These are phyloP conservation scores for Malurus melanocephalus DNA, from an alignment of 2,113 vertebrate species.

Conservation along the genomic window DNA sequence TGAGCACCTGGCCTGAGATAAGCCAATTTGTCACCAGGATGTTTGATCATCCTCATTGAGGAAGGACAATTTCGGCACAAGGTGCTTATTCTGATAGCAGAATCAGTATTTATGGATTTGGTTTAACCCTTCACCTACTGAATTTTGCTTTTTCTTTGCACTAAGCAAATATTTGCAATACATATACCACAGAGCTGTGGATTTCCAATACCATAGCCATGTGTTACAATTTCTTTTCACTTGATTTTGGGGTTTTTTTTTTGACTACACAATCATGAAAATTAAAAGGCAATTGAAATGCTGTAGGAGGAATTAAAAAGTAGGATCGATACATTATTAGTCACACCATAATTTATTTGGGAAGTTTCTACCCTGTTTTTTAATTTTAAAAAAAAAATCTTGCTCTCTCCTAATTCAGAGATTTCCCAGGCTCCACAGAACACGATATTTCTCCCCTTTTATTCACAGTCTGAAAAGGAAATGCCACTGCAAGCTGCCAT, in stretches of 20 bases:
- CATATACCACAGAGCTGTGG: rapidly evolving
- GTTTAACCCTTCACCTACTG: neutral
- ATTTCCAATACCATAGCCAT: neutral
- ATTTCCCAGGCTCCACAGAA: neutral
- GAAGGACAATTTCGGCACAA: neutral
- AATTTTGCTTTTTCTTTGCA: neutral
- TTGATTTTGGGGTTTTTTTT: neutral
- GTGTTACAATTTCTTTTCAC: neutral
- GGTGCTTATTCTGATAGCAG: neutral
- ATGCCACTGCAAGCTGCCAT: slow-evolving; percentile 22
- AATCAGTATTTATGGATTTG: neutral
- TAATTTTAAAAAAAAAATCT: neutral
- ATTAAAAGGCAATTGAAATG: neutral
- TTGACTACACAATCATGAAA: neutral
- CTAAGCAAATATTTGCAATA: neutral
- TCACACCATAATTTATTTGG: neutral
- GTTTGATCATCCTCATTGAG: neutral
- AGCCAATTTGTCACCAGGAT: neutral
- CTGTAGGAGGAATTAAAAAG: neutral
- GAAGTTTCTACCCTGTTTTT: neutral
- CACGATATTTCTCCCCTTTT: neutral
- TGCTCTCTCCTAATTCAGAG: neutral
- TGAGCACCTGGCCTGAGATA: slow-evolving; percentile 28
- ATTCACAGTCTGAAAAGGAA: slow-evolving; percentile 5
- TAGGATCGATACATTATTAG: neutral